phyloP scores from a whole-genome alignment of 2,888 invertebrate genomes.

The Ochropleura leucogaster region DNA sequence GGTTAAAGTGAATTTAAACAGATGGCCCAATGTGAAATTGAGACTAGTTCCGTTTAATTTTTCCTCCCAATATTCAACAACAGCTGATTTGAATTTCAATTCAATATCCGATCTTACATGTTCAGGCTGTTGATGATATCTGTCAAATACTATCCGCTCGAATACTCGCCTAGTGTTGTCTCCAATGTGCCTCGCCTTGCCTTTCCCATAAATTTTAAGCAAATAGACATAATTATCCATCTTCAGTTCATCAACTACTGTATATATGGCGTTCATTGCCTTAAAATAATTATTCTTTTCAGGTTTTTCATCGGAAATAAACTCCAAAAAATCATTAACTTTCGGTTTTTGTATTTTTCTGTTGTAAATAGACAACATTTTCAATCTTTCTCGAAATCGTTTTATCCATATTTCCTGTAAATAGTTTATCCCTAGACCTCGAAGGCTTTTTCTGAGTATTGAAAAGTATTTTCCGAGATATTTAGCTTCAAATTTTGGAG shows the following conservation, averaged over 20 bases:
- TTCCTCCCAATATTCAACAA: conserved; percentile 73
- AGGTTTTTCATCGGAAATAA: conserved; percentile 69
- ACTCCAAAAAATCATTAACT: conserved; percentile 69
- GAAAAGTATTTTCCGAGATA: conserved; percentile 72
- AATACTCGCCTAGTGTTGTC: conserved; percentile 73
- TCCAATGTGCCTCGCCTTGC: conserved; percentile 66
- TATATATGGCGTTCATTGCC: conserved; percentile 76
- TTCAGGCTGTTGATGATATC: conserved; percentile 67
- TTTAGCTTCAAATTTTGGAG: conserved; percentile 67
- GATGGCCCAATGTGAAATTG: conserved; percentile 53
- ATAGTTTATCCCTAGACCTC: conserved; percentile 67
- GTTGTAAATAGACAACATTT: conserved; percentile 68
- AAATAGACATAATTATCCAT: conserved; percentile 79
- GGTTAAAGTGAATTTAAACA: conserved; percentile 41
- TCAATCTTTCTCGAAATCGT: conserved; percentile 69
- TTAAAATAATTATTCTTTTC: conserved; percentile 72
- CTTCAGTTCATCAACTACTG: conserved; percentile 65
- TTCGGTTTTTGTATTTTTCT: conserved; percentile 66
- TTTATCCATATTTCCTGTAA: conserved; percentile 71
- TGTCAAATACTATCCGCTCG: conserved; percentile 70
- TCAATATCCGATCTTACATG: conserved; percentile 67
- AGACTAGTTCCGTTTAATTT: conserved; percentile 54
- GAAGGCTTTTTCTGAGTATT: conserved; percentile 71
- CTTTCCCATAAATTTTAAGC: conserved; percentile 73
- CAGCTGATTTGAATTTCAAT: conserved; percentile 74